These are phyloP conservation scores for Pammene fasciana DNA, from an alignment of 2,888 invertebrate genomes.

Conservation along the genomic window DNA sequence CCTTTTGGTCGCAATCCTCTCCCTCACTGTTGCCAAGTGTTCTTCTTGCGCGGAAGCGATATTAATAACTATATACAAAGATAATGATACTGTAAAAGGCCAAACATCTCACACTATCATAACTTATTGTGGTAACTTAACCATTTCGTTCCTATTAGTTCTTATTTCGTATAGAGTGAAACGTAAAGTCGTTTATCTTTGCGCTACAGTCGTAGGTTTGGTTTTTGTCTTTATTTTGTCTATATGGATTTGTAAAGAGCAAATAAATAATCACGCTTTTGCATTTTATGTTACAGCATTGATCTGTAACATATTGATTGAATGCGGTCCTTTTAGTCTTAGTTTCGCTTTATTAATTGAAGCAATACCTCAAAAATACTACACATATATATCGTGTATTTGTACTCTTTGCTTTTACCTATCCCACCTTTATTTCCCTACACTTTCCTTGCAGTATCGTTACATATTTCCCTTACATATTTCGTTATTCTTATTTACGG, in stretches of 20 bases:
- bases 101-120: neutral
- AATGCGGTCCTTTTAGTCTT: neutral
- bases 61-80: neutral
- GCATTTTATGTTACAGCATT: constrained; percentile 4
- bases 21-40: neutral
- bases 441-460: neutral
- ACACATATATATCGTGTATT: constrained; percentile 18
- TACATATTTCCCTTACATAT: neutral
- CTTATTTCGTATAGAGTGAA: constrained; percentile 9
- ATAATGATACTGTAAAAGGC: neutral
- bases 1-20: neutral
- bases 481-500: constrained; percentile 1
- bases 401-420: neutral
- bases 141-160: constrained; percentile 3
- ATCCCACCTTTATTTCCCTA: neutral
- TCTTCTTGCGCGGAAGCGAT: neutral
- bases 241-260: neutral
- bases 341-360: constrained; percentile 12
- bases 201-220: neutral
- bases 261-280: neutral
- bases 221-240: neutral
- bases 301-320: constrained; percentile 3
- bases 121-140: neutral
- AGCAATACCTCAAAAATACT: constrained; percentile 21
- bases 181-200: constrained; percentile 11